Evolutionary conservation across 1,140 invertebrate genomes (phyloP).

Genomic region (Lethrus apterus): DNA sequence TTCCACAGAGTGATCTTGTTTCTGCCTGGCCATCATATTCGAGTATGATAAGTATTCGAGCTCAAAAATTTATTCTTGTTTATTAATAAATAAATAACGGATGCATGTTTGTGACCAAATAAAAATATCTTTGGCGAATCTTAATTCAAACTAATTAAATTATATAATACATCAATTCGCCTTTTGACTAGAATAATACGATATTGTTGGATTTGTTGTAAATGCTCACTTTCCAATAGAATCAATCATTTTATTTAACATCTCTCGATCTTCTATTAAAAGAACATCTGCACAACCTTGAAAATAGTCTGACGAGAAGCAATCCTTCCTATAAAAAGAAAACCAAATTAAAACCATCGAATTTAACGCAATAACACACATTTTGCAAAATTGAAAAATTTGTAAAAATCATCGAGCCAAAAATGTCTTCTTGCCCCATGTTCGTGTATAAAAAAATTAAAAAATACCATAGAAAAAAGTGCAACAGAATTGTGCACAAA

Average conservation of each 20-base stretch:
- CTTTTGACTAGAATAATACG: constrained; percentile 39
- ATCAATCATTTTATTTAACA: constrained; percentile 56
- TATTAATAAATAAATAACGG: no score
- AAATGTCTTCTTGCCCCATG: not conserved
- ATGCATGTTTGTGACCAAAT: constrained; percentile 9
- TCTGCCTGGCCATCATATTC: no score
- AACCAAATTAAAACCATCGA: not conserved
- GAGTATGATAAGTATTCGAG: no score
- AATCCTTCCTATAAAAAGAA: constrained; percentile 65
- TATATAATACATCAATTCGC: constrained; percentile 32
- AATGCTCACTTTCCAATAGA: constrained; percentile 33
- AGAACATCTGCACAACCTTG: constrained; percentile 81
- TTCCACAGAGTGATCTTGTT: no score
- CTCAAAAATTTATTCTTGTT: no score
- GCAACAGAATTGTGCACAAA: not conserved
- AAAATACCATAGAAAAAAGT: not conserved
- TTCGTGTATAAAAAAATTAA: not conserved
- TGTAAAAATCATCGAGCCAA: constrained; percentile 4
- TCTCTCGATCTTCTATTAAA: constrained; percentile 69
- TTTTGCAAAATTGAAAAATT: constrained; percentile 1
- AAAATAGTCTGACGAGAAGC: constrained; percentile 86
- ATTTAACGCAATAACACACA: not conserved
- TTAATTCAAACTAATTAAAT: constrained; percentile 7
- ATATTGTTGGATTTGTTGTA: constrained; percentile 15
- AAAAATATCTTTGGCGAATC: not conserved